Evolutionary conservation across 2,888 invertebrate species (phyloP).

Genomic region (Agrenia bidenticulata): DNA sequence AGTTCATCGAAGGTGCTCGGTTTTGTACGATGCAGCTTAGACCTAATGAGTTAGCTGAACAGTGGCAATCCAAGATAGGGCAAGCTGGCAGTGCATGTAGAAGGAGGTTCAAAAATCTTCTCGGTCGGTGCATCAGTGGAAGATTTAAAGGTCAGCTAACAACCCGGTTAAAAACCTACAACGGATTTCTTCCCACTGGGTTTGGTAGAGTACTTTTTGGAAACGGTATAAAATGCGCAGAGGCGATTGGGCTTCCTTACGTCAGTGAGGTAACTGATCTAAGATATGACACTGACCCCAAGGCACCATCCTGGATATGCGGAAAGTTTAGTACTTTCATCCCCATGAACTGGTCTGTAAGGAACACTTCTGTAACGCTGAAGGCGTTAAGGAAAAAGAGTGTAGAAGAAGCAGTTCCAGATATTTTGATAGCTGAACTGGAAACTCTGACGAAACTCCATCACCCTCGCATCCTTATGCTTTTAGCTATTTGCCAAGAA

Average conservation of each 20-base stretch:
- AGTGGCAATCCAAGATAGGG: background rate
- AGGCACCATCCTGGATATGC: conserved; percentile 46
- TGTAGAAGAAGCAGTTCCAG: conserved; percentile 54
- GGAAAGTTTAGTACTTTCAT: conserved; percentile 51
- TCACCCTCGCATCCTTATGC: conserved; percentile 55
- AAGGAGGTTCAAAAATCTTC: no score
- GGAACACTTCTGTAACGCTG: conserved; percentile 52
- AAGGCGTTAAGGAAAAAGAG: conserved; percentile 44
- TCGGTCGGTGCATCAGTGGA: background rate
- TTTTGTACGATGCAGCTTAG: conserved; percentile 36
- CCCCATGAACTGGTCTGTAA: conserved; percentile 48
- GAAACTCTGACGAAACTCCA: conserved; percentile 54
- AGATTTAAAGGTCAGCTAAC: background rate
- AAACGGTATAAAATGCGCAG: conserved; percentile 45
- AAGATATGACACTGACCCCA: conserved; percentile 36
- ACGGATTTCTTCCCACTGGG: conserved; percentile 18
- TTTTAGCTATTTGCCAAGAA: conserved; percentile 58
- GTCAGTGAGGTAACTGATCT: conserved; percentile 44
- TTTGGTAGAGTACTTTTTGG: conserved; percentile 46
- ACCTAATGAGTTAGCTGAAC: background rate
- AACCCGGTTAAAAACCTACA: no score
- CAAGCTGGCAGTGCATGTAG: background rate
- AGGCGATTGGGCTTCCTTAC: conserved; percentile 44
- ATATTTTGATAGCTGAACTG: conserved; percentile 56
- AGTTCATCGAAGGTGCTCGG: conserved; percentile 49